These are phyloP conservation scores for Athene cunicularia DNA, from an alignment of 2,113 vertebrate genomes.

Conservation along the genomic window DNA sequence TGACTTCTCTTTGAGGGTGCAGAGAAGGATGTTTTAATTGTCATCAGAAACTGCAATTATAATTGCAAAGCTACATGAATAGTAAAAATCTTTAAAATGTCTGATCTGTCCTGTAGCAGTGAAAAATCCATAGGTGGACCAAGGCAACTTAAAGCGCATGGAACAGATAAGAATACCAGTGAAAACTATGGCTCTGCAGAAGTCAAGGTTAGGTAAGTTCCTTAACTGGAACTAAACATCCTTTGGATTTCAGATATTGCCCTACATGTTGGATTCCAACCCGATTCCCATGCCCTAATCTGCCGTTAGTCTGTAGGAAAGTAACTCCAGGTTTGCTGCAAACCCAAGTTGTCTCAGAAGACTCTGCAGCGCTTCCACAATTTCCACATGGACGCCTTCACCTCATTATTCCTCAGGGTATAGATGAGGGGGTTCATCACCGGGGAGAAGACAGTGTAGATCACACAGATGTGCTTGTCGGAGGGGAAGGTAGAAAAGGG, in stretches of 20 bases:
- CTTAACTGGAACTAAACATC: not conserved
- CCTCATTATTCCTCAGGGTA: slow-evolving; percentile 12
- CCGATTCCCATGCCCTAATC: not conserved
- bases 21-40: not conserved
- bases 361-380: not conserved
- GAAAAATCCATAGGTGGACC: not conserved
- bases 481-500: not conserved
- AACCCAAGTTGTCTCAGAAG: not conserved
- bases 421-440: slow-evolving; percentile 52
- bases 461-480: not conserved
- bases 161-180: not conserved
- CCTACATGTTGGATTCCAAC: not conserved
- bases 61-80: not conserved
- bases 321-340: not conserved
- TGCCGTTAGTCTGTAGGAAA: not conserved
- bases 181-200: not conserved
- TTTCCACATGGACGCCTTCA: slow-evolving; percentile 16
- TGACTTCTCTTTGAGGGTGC: not conserved
- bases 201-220: not conserved
- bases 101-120: not conserved
- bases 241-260: not conserved
- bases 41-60: not conserved
- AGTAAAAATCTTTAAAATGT: not conserved
- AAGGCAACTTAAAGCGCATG: not conserved
- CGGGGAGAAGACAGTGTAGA: not conserved